phyloP scores from a whole-genome alignment of 2,113 vertebrate genomes.

The Passer domesticus region DNA sequence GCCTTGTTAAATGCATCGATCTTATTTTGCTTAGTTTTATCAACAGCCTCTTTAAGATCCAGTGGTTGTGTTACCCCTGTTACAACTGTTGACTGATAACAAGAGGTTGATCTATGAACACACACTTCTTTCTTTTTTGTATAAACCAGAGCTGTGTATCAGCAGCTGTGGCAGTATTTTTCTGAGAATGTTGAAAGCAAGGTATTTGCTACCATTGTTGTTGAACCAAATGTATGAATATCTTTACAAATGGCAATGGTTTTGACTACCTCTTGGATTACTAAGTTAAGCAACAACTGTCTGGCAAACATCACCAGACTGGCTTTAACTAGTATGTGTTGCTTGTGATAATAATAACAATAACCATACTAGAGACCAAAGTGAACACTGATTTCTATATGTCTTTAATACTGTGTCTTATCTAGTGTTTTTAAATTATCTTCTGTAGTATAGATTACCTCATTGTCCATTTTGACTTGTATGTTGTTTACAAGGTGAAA shows the following conservation, averaged over 20 bases:
- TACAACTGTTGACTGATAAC: slow-evolving; percentile 49
- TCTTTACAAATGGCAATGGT: slow-evolving; percentile 47
- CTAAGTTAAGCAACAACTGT: slow-evolving; percentile 63
- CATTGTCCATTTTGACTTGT: slow-evolving; percentile 76
- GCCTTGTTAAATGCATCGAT: slow-evolving; percentile 64
- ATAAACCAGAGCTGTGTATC: slow-evolving; percentile 27
- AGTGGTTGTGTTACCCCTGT: slow-evolving; percentile 63
- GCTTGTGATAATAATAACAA: slow-evolving; percentile 70
- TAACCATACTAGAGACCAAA: slow-evolving; percentile 81
- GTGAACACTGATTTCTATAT: slow-evolving; percentile 78
- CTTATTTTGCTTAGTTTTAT: slow-evolving; percentile 60
- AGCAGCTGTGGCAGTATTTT: slow-evolving; percentile 46
- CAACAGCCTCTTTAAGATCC: slow-evolving; percentile 69
- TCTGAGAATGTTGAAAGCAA: slow-evolving; percentile 41
- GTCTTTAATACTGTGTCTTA: slow-evolving; percentile 80
- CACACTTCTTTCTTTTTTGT: background rate
- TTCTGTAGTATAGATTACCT: slow-evolving; percentile 78
- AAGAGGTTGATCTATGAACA: slow-evolving; percentile 60
- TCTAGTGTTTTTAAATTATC: slow-evolving; percentile 80
- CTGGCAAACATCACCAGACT: slow-evolving; percentile 69
- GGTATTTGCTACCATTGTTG: slow-evolving; percentile 59
- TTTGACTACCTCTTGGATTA: slow-evolving; percentile 79
- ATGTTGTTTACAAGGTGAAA: slow-evolving; percentile 82
- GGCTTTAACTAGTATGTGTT: slow-evolving; percentile 70
- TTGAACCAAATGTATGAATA: slow-evolving; percentile 47